phyloP scores from a whole-genome alignment of 30 jellyfish, hydroid and myxozoan species.

The Hydractinia symbiolongicarpus region DNA sequence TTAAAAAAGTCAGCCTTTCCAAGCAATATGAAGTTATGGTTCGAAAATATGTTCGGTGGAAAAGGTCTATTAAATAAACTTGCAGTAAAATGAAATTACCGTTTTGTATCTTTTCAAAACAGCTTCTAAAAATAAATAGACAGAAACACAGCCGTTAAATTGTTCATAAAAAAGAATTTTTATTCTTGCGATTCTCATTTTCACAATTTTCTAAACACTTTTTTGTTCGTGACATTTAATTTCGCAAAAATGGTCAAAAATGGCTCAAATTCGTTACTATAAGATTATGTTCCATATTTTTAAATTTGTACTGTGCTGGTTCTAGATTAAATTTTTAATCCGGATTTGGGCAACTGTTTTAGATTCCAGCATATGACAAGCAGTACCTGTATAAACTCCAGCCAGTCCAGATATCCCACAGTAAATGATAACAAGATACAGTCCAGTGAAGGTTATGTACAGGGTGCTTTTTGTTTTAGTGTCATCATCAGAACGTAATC shows the following conservation, averaged over 20 bases:
- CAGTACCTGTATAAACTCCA: constrained; percentile 22
- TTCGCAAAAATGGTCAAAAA: too few species aligned
- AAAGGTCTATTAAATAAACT: neutral
- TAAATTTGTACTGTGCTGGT: too few species aligned
- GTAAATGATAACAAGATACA: constrained; percentile 8
- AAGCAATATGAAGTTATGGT: neutral
- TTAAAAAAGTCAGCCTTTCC: neutral
- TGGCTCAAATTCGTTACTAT: too few species aligned
- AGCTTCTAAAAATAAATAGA: neutral
- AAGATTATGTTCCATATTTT: too few species aligned
- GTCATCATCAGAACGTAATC: neutral
- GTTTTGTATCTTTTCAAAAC: neutral
- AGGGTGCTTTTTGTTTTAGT: neutral
- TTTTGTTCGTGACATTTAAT: too few species aligned
- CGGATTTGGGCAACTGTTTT: neutral
- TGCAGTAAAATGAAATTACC: neutral
- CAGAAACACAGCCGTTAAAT: too few species aligned
- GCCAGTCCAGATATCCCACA: constrained; percentile 16
- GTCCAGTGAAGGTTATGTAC: constrained; percentile 19
- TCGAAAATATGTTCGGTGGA: neutral
- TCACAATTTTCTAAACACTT: too few species aligned
- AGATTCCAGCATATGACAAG: neutral
- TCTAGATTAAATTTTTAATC: neutral
- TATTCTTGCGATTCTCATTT: too few species aligned
- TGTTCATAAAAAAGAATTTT: too few species aligned